Evolutionary conservation across 2,888 invertebrate genomes (phyloP).

Genomic region (Aproaerema taeniolella): DNA sequence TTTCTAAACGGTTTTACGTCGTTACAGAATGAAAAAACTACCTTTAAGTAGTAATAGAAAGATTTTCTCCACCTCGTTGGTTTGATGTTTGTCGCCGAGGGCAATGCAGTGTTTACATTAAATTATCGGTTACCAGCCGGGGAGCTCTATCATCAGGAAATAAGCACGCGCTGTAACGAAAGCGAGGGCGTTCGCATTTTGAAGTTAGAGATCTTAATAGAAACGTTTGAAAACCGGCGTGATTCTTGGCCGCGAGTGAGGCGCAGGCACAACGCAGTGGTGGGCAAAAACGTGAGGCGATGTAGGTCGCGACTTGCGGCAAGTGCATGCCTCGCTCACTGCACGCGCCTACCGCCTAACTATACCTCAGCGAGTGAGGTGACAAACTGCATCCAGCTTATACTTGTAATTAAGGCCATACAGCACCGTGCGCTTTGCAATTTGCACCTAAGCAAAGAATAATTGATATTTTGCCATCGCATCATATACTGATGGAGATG

Average conservation of each 20-base stretch:
- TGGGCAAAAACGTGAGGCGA: constrained; percentile 61
- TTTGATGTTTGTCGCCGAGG: neutral
- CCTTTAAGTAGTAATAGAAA: no score
- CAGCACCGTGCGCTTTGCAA: no score
- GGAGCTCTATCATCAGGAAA: constrained; percentile 34
- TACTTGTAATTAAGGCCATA: no score
- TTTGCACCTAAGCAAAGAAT: no score
- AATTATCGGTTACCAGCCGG: constrained; percentile 33
- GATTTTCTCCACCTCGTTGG: neutral
- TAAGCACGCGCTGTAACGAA: constrained; percentile 56
- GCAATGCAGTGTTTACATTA: constrained; percentile 26
- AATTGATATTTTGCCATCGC: no score
- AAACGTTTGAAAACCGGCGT: constrained; percentile 53
- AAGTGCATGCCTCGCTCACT: constrained; percentile 44
- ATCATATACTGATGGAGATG: no score
- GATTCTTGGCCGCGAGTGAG: constrained; percentile 26
- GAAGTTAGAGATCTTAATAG: constrained; percentile 60
- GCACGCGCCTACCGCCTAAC: constrained; percentile 3
- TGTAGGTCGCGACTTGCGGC: constrained; percentile 54
- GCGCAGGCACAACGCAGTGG: constrained; percentile 38
- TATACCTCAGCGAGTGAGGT: no score
- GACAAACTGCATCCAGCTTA: no score
- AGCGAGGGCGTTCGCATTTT: constrained; percentile 69
- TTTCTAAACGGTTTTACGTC: constrained; percentile 3
- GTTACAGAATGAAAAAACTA: no score